Evolutionary conservation across 2,888 invertebrate species (phyloP).

Genomic region (Chymomyza procnemis): DNA sequence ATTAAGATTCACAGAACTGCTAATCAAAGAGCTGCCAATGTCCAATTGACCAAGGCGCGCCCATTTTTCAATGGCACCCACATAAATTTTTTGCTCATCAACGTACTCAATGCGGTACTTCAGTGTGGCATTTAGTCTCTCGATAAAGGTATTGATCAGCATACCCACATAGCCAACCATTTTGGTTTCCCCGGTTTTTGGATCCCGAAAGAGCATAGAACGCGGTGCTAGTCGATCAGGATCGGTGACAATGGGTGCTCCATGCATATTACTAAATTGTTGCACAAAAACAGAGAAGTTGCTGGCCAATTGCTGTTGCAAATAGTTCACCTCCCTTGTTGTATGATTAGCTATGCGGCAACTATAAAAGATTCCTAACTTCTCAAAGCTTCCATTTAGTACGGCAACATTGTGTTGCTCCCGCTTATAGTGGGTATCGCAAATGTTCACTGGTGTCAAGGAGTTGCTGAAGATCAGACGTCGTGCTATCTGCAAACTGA

Average conservation of each 20-base stretch:
- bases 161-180: conserved; percentile 25
- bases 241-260: conserved; percentile 11
- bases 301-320: background rate
- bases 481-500: conserved; percentile 36
- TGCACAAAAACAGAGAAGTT: conserved; percentile 19
- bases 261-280: conserved; percentile 22
- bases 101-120: background rate
- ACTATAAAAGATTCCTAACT: background rate
- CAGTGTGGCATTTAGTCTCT: conserved; percentile 28
- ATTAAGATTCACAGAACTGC: background rate
- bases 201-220: conserved; percentile 26
- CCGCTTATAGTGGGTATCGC: background rate
- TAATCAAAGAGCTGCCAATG: background rate
- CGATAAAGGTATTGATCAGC: conserved; percentile 22
- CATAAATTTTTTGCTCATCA: background rate
- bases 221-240: conserved; percentile 25
- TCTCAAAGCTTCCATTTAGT: background rate
- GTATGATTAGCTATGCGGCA: background rate
- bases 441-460: background rate
- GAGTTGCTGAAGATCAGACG: background rate
- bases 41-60: conserved; percentile 6
- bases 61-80: background rate
- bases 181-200: conserved; percentile 3
- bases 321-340: background rate
- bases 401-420: conserved; percentile 5